Evolutionary conservation across 2,797 vertebrate species (phyloP).

Genomic region (Sciurus vulgaris): DNA sequence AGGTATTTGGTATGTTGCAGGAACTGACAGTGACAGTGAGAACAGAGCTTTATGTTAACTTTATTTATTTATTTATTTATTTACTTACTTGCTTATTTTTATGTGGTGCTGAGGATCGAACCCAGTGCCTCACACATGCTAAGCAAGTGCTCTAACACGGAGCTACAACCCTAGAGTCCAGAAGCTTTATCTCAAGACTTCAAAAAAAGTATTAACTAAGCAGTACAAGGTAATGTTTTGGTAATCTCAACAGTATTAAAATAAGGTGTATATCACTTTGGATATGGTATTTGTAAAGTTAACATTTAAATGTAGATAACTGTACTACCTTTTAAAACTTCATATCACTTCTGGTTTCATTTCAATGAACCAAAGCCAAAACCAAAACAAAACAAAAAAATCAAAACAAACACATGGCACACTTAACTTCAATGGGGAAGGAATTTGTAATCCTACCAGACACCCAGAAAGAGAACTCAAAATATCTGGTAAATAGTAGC

Average conservation of each 20-base stretch:
- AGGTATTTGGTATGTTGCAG: neutral
- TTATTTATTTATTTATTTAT: no score
- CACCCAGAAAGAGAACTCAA: conserved; percentile 22
- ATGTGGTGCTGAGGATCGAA: no score
- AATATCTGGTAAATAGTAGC: neutral
- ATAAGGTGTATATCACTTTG: neutral
- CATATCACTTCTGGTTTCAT: neutral
- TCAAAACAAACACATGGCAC: neutral
- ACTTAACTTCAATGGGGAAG: neutral
- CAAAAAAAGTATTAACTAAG: neutral
- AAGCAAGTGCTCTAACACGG: no score
- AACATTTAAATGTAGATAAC: conserved; percentile 28
- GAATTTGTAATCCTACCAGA: neutral
- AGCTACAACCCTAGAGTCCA: neutral
- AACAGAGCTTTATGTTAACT: neutral
- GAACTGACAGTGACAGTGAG: neutral
- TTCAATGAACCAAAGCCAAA: neutral
- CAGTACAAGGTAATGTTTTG: neutral
- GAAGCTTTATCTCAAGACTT: neutral
- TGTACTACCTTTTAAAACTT: conserved; percentile 30
- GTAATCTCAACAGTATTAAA: neutral
- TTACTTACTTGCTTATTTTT: no score
- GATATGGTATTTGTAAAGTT: conserved; percentile 30
- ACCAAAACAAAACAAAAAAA: neutral
- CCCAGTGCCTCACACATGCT: no score